Base-by-base conservation (phyloP, 64 coral and sea anemone species). In the Pocillopora verrucosa region DNA sequence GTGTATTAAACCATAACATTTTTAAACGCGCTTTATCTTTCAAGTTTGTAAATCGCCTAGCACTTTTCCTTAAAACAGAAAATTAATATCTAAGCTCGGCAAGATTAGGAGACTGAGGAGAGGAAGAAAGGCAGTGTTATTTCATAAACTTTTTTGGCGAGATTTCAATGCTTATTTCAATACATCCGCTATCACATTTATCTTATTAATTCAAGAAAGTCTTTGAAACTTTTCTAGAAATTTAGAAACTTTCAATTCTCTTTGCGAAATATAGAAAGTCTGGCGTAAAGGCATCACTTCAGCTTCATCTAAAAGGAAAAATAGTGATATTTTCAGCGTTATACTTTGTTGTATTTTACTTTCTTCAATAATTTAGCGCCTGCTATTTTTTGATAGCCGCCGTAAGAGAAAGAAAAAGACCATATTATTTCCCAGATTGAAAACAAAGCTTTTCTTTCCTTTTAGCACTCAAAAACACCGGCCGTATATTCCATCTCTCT, bases 281-380 rank as follows among this genome's bases (percentile, higher is more conserved):
- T 51, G 41, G 41, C 41, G 0, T 7, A 51, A 51, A 51, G 7
- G 7, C 1, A 51, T 51, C 7, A 51, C 41, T 51, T 4, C 3
- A 51, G 7, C 1, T 51, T 51, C 41, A 51, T 51, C 7, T 51
- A 51, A 51, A 51, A 51, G 3, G 12, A 11, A 70, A 24, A 70
- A 70, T 37, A 65, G 11, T 26, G 9, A 9, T 26, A 15, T 72
- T 85, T 85, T 36, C 70, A n/a, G 38, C 20, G 38, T 6, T 85
- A 6, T 26, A 30, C 16, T 68, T 11, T 56, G 11, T 25, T 73
- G 13, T 60, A 59, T 83, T 13, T n/a, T 9, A 12, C 20, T 20
- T 65, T 85, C 72, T 37, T 85, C 82, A 85, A 85, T 85, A 45
- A 85, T 85, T 85, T 70, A 85, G 82, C 13, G 20, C 65, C 24